These are phyloP conservation scores for Periparus ater DNA, from an alignment of 2,797 vertebrate genomes.

Conservation along the genomic window DNA sequence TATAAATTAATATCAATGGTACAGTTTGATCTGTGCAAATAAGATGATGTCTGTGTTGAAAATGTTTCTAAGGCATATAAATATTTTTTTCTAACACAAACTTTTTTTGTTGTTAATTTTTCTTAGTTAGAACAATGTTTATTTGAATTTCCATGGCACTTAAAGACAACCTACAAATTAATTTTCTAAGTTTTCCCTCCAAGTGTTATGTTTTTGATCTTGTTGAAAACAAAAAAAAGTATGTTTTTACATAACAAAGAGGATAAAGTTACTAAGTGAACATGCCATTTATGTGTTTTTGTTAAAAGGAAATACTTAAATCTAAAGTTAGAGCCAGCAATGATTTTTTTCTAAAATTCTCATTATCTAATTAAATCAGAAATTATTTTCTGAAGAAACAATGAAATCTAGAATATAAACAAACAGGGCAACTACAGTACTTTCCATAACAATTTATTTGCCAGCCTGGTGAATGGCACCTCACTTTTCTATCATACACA, in stretches of 20 bases:
- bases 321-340: background rate
- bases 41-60: background rate
- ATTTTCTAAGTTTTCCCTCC: constrained; percentile 5
- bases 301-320: background rate
- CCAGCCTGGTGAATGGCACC: background rate
- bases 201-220: background rate
- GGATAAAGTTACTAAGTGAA: background rate
- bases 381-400: background rate
- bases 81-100: constrained; percentile 38
- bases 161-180: constrained; percentile 2
- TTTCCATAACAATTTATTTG: background rate
- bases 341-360: background rate
- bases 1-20: background rate
- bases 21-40: background rate
- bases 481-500: background rate
- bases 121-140: constrained; percentile 43
- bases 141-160: constrained; percentile 52
- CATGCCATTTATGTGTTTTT: background rate
- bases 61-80: background rate
- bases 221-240: background rate
- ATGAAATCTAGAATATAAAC: background rate
- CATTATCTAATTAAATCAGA: background rate
- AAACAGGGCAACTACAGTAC: background rate
- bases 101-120: constrained; percentile 2
- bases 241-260: background rate